Conservation (phyloP, 1,140 invertebrate genomes). For the Eubasilissa regina region DNA sequence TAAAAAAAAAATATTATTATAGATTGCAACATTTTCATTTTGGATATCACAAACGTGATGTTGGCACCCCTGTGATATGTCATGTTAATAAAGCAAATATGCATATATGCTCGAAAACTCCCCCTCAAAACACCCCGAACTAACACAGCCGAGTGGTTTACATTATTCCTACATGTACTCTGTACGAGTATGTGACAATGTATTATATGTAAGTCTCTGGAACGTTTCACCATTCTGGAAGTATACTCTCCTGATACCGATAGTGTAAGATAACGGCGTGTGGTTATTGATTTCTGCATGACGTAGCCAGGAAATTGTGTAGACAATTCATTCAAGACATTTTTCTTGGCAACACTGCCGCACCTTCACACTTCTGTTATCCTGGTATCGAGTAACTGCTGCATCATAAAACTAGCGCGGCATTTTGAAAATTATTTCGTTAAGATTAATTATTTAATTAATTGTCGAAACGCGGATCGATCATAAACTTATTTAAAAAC, state of each 20-base stretch:
- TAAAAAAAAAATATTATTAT: too few species aligned
- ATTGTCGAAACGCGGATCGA: too few species aligned
- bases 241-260: conserved; percentile 39
- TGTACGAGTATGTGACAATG: conserved; percentile 8
- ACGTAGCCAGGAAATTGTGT: background rate
- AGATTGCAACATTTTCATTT: too few species aligned
- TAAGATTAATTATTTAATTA: too few species aligned
- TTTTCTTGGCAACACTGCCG: background rate
- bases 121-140: conserved; percentile 34
- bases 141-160: conserved; percentile 20
- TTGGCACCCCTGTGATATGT: conserved; percentile 43
- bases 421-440: too few species aligned
- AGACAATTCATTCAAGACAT: background rate
- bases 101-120: conserved; percentile 47
- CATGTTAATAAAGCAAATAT: conserved; percentile 53
- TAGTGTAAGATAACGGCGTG: background rate
- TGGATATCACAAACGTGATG: too few species aligned
- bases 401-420: background rate
- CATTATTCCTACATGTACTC: conserved; percentile 20
- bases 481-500: too few species aligned
- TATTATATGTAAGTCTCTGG: conserved; percentile 27
- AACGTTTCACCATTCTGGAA: conserved; percentile 29
- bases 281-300: conserved; percentile 11
- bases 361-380: background rate
- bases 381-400: background rate